phyloP scores from a whole-genome alignment of 2,113 vertebrate species.

The Phainopepla nitens region DNA sequence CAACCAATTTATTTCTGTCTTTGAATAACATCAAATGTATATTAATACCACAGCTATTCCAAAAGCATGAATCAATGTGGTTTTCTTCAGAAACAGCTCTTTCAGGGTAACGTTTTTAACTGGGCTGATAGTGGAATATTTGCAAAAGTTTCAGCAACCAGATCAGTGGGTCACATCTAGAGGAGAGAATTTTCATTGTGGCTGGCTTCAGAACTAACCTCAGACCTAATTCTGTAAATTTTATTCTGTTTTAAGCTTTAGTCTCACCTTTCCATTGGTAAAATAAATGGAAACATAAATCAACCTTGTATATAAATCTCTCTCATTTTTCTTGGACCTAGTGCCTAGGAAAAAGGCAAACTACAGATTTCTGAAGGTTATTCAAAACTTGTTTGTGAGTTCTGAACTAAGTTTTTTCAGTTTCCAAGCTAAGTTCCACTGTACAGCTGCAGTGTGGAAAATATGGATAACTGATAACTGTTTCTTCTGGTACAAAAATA shows the following conservation, averaged over 20 bases:
- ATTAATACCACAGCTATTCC: neutral
- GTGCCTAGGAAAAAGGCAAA: neutral
- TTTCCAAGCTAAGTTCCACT: neutral
- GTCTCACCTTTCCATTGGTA: neutral
- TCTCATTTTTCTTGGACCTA: neutral
- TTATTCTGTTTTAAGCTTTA: neutral
- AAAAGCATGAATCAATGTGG: neutral
- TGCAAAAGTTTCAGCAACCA: neutral
- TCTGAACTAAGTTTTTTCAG: neutral
- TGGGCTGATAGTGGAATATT: neutral
- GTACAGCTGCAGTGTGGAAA: neutral
- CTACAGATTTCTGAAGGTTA: neutral
- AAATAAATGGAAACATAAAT: constrained; percentile 35
- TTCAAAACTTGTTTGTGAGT: neutral
- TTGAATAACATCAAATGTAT: neutral
- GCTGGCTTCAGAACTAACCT: neutral
- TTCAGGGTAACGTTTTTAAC: neutral
- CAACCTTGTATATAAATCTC: neutral
- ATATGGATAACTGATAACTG: neutral
- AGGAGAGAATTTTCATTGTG: neutral
- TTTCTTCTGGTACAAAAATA: neutral
- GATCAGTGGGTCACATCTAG: neutral
- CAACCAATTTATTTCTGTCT: neutral
- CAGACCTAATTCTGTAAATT: neutral
- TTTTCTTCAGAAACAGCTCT: neutral